phyloP scores from a whole-genome alignment of 2,113 vertebrate genomes.

The Nesogale talazaci region DNA sequence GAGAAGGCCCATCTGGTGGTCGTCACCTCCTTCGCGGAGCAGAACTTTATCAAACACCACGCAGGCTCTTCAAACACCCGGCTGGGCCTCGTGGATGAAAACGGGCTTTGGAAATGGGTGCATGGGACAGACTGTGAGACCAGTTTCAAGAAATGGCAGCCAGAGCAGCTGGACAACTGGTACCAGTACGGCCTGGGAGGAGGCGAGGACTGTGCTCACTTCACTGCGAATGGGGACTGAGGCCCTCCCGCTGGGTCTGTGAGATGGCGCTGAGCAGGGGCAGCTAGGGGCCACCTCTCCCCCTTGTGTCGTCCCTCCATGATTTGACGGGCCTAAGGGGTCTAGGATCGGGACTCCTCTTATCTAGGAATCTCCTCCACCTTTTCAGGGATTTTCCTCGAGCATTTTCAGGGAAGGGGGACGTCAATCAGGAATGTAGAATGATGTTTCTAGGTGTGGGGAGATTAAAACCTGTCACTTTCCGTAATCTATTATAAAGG shows the following conservation, averaged over 20 bases:
- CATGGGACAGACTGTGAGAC: conserved; percentile 74
- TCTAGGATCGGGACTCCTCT: not conserved
- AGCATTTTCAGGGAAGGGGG: not conserved
- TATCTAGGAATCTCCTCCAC: not conserved
- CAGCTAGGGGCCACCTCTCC: not conserved
- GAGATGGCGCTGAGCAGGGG: conserved; percentile 57
- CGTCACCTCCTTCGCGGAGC: conserved; percentile 80
- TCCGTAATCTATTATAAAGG: not conserved
- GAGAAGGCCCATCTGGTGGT: conserved; percentile 80
- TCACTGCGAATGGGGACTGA: conserved; percentile 56
- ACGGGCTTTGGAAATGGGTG: conserved; percentile 81
- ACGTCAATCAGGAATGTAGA: not conserved
- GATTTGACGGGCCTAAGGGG: not conserved
- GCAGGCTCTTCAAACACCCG: conserved; percentile 64
- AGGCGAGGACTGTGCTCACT: conserved; percentile 87
- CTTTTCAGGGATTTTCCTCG: not conserved
- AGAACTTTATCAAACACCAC: conserved; percentile 76
- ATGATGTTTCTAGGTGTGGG: not conserved
- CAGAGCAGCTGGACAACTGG: conserved; percentile 85
- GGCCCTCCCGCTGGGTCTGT: conserved; percentile 80
- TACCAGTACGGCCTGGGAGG: conserved; percentile 80
- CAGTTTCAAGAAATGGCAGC: conserved; percentile 77
- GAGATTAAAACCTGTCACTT: not conserved
- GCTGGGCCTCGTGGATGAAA: conserved; percentile 79
- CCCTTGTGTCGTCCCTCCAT: conserved; percentile 62